Conservation (phyloP, 2,797 vertebrate species). For the Scomberomorus guttatus region DNA sequence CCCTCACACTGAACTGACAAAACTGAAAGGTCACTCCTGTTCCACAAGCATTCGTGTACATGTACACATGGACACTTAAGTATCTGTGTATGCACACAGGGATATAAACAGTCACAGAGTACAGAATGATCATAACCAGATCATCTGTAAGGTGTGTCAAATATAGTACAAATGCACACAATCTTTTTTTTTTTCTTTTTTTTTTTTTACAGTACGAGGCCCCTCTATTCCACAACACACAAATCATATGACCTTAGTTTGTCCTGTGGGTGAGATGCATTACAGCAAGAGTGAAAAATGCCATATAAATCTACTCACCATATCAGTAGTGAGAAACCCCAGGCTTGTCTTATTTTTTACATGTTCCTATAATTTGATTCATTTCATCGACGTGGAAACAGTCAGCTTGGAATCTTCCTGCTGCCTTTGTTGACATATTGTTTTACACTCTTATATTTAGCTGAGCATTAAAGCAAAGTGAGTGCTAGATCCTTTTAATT, state of each 20-base stretch:
- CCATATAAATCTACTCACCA: neutral
- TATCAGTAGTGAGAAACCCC: slow-evolving; percentile 1
- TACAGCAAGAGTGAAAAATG: neutral
- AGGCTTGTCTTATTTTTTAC: neutral
- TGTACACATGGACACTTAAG: neutral
- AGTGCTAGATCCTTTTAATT: slow-evolving; percentile 37
- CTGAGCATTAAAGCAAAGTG: slow-evolving; percentile 18
- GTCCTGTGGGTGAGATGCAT: slow-evolving; percentile 4
- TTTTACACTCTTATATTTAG: slow-evolving; percentile 50
- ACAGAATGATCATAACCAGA: neutral
- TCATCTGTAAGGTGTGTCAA: slow-evolving; percentile 37
- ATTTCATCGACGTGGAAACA: slow-evolving; percentile 1
- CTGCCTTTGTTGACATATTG: slow-evolving; percentile 23
- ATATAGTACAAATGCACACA: slow-evolving; percentile 10
- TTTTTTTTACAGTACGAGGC: slow-evolving; percentile 10
- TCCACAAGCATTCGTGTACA: neutral
- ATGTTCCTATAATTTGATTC: neutral
- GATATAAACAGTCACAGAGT: slow-evolving; percentile 23
- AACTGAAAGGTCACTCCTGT: neutral
- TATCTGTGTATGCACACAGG: neutral
- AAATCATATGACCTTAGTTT: slow-evolving; percentile 39
- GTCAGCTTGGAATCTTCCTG: slow-evolving; percentile 13
- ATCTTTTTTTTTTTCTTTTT: neutral
- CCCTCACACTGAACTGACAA: slow-evolving; percentile 1
- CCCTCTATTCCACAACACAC: neutral